Conservation (phyloP, 2,113 vertebrate species). For the Bolborhynchus lineola region DNA sequence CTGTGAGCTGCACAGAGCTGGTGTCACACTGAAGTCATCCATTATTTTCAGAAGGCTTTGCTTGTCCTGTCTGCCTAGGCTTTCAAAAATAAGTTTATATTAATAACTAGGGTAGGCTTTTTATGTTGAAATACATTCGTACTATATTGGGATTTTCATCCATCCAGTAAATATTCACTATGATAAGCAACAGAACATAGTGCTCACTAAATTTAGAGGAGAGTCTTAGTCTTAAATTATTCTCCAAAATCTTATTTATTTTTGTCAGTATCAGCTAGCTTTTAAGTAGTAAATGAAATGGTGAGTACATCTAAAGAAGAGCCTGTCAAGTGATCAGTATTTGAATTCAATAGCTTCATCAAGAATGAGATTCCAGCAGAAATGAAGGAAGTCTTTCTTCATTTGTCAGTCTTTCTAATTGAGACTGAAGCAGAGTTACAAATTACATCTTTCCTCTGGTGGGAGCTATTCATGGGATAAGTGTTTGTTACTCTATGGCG, state of each 20-base stretch:
- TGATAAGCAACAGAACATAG: not conserved
- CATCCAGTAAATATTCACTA: not conserved
- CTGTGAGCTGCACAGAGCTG: not conserved
- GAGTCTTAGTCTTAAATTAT: not conserved
- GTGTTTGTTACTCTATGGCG: not conserved
- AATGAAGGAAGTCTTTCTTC: not conserved
- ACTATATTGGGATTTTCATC: not conserved
- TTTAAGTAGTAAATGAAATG: slow-evolving; percentile 10
- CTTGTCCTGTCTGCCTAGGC: not conserved
- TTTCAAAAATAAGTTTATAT: slow-evolving; percentile 9
- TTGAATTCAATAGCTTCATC: not conserved
- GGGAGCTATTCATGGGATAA: not conserved
- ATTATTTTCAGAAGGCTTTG: slow-evolving; percentile 53
- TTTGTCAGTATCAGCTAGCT: not conserved
- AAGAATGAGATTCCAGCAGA: not conserved
- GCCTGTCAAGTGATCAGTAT: not conserved
- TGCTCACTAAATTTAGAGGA: not conserved
- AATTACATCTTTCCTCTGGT: not conserved
- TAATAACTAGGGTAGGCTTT: not conserved
- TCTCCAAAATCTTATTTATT: not conserved
- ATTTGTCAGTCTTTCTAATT: not conserved
- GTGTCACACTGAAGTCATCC: slow-evolving; percentile 34
- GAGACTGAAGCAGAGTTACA: not conserved
- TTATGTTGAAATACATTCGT: not conserved
- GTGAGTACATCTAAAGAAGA: not conserved